These are phyloP conservation scores for Acipenser oxyrinchus DNA, from an alignment of 2,797 vertebrate genomes.

Conservation along the genomic window DNA sequence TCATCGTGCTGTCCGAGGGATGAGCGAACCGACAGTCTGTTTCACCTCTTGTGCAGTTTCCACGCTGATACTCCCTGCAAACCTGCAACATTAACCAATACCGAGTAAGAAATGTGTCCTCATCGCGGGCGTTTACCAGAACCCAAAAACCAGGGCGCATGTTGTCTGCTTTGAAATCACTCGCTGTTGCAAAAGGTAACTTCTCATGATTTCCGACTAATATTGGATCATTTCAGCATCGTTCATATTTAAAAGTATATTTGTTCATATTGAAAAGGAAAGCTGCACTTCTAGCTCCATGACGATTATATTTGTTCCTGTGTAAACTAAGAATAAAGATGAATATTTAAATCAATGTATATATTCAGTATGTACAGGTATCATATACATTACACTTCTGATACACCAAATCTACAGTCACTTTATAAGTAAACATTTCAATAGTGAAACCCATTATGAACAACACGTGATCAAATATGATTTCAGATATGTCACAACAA, in stretches of 20 bases:
- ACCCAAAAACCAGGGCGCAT: too few species aligned
- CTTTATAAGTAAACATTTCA: constrained; percentile 25
- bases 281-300: constrained; percentile 73
- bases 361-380: constrained; percentile 48
- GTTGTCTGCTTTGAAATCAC: too few species aligned
- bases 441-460: too few species aligned
- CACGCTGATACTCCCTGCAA: constrained; percentile 91
- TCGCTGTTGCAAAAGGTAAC: too few species aligned
- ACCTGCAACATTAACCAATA: constrained; percentile 54
- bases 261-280: constrained; percentile 26
- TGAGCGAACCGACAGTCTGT: constrained; percentile 92
- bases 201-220: too few species aligned
- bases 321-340: too few species aligned
- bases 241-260: too few species aligned
- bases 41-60: constrained; percentile 90
- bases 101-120: neutral
- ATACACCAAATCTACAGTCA: constrained; percentile 30
- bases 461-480: too few species aligned
- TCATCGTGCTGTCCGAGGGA: constrained; percentile 92
- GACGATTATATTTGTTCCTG: constrained; percentile 33
- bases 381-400: constrained; percentile 23
- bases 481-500: too few species aligned
- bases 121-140: too few species aligned
- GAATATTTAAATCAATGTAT: too few species aligned
- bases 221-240: too few species aligned